phyloP scores from a whole-genome alignment of 2,888 invertebrate genomes.

The Morpho achilles region DNA sequence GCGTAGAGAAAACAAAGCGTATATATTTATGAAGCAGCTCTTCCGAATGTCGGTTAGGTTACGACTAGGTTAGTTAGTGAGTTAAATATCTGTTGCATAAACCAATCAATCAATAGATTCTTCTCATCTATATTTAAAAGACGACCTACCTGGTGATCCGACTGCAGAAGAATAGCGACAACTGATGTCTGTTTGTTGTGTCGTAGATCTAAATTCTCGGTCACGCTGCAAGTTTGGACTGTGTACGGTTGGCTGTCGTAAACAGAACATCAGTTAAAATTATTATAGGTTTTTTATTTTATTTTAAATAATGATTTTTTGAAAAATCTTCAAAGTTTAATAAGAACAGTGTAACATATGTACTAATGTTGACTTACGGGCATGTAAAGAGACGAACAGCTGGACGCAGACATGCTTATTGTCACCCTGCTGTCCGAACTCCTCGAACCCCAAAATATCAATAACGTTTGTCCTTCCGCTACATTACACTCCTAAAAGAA shows the following conservation, averaged over 20 bases:
- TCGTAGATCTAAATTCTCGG: conserved; percentile 50
- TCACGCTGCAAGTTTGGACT: conserved; percentile 34
- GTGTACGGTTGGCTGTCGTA: conserved; percentile 17
- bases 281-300: no score
- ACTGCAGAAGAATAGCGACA: conserved; percentile 52
- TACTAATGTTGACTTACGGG: conserved; percentile 35
- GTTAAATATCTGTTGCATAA: no score
- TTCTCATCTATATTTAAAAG: no score
- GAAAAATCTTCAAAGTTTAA: no score
- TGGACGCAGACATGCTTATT: conserved; percentile 61
- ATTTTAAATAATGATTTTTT: no score
- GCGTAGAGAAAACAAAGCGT: no score
- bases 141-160: conserved; percentile 43
- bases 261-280: neutral
- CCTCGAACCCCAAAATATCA: conserved; percentile 62
- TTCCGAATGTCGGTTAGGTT: no score
- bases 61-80: no score
- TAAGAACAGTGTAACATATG: no score
- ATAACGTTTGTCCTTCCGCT: conserved; percentile 55
- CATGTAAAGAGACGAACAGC: conserved; percentile 52
- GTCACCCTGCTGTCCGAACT: conserved; percentile 58
- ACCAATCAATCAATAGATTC: no score
- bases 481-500: conserved; percentile 57
- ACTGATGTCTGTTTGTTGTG: conserved; percentile 67
- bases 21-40: no score